Percentiles rank a stretch among this genome's conserved stretches.
phyloP scores from a whole-genome alignment of 2,797 vertebrate species.

The Stomatorhinus walkeri region DNA sequence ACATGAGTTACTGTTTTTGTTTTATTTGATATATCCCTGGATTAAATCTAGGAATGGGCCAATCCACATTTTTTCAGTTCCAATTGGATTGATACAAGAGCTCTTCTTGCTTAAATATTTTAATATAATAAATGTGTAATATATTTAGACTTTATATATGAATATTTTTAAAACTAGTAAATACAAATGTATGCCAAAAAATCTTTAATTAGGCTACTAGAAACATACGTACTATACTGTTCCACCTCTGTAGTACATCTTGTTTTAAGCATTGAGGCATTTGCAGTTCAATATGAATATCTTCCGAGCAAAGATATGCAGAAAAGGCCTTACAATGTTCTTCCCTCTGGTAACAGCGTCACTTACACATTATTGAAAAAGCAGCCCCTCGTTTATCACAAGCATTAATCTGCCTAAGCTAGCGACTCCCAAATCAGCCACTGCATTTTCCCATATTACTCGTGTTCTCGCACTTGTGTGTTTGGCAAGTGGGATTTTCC shows the following conservation, averaged over 20 bases:
- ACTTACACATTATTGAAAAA: not conserved
- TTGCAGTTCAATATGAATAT: not conserved
- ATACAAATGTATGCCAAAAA: not conserved
- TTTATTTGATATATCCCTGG: not conserved
- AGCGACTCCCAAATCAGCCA: not conserved
- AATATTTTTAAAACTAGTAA: not conserved
- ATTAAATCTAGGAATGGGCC: not conserved
- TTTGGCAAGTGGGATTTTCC: not conserved
- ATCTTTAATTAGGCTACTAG: not conserved
- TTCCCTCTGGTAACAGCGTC: not conserved
- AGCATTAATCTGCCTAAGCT: not conserved
- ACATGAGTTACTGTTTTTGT: not conserved
- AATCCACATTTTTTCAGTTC: not conserved
- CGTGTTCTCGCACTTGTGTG: not conserved
- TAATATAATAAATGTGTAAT: not conserved
- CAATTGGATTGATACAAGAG: not conserved
- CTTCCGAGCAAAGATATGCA: not conserved
- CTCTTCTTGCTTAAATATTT: not conserved
- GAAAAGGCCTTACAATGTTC: not conserved
- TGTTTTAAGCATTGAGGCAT: not conserved
- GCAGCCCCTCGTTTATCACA: not conserved
- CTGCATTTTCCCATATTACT: not conserved
- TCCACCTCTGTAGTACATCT: not conserved
- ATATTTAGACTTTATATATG: not conserved
- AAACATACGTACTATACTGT: not conserved